Evolutionary conservation across 2,113 vertebrate genomes (phyloP), one percentile per base, ranked within the genome.

Genomic region (Oncorhynchus clarkii): DNA sequence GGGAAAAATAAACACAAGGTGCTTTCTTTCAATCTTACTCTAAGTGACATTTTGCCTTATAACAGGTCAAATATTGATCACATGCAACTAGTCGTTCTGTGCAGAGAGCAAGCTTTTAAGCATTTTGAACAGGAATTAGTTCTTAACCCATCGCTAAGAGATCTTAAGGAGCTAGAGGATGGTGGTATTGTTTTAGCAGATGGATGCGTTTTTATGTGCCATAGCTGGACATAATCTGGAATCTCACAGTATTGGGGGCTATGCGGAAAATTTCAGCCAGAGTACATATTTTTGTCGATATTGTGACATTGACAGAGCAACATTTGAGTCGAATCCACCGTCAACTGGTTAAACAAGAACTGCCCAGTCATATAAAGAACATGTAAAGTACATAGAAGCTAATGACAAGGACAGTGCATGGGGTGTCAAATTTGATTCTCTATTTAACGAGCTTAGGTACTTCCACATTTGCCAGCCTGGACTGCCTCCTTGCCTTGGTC

Each of bases 221-320:
- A 29, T 29, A 29, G 29, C 29, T 20, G 86, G 86, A 5, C 71
- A 83, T 39, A 87, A 82, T 62, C 6, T 80, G 1, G 71, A 74
- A 0, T 84, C 81, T 39, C 22, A 4, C 29, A 24, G 20, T 26
- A 78, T 79, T 57, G 78, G 76, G 3, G 82, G 78, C 14, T 85
- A 82, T 74, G 14, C 70, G 66, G 74, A 77, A 39, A 83, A 80
- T 78, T 79, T 87, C 70, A 83, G 86, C 51, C 13, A 4, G 22
- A 78, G 65, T 49, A 11, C 0, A 1, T 27, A 80, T 29, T 78
- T 81, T 6, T 85, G 83, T 8, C 7, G 79, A 73, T 85, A 74
- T 20, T 84, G 77, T 87, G 67, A 85, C 16, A 29, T 29, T 29
- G 3, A 29, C 29, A 29, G 29, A 29, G 29, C 3, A 29, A 29